Evolutionary conservation across 2,888 invertebrate genomes (phyloP), one percentile per base, ranked within the genome.

Genomic region (Athalia rosae): DNA sequence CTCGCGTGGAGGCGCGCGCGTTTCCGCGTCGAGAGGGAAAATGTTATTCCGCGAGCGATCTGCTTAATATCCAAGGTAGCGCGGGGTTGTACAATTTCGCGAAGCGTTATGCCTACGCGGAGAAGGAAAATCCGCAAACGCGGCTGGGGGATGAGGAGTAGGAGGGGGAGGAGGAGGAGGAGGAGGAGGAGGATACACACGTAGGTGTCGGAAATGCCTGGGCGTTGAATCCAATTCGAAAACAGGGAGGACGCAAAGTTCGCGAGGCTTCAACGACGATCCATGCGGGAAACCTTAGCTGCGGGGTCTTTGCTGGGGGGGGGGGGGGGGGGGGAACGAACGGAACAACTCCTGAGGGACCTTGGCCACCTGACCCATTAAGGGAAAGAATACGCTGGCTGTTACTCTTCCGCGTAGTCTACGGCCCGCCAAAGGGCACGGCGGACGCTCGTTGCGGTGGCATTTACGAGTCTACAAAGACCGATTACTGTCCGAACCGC

Each of bases 391-490:
- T 79, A 77, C 78, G 79, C 77, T 79, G 80, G 80, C 66, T 78
- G 76, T 80, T 11, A 76, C 73, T 83, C 80, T 84, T 84, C 80
- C 79, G 80, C 79, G 74, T 83, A 82, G 83, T 83, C 86, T 81
- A 84, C 81, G 84, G 83, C 85, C 84, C 83, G 83, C 82, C 81
- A 80, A 82, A 82, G 83, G 82, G 82, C 83, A 80, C 81, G 28
- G 78, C 79, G 82, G 81, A 84, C 85, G 85, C 85, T 82, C 80
- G 84, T 83, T 83, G 82, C 81, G 80, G 80, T 78, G 82, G 82
- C 83, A 84, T 88, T 88, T 87, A 88, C 84, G 86, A 87, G 85
- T 84, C 87, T 84, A 82, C 84, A 78, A 86, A 86, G 87, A 83
- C 84, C 88, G 86, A 85, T 87, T 88, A 87, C 85, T 81, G 84